A percentile compares a stretch with the other conserved stretches of the same genome.
phyloP scores from a whole-genome alignment of 2,888 invertebrate species.

The Campoplex capitator region DNA sequence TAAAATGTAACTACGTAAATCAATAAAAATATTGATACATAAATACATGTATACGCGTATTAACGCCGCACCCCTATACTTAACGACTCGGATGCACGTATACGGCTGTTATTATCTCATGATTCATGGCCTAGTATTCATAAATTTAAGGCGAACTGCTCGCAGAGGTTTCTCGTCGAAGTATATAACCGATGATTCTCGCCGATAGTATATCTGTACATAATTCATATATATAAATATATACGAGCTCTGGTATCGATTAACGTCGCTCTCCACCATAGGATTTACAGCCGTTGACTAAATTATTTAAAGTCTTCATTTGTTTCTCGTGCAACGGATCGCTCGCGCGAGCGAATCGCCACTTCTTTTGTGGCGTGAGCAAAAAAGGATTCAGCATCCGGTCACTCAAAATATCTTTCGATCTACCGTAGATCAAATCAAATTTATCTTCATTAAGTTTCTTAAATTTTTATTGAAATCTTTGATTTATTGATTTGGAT shows the following conservation, averaged over 20 bases:
- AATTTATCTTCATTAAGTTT: background rate
- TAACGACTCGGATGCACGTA: constrained; percentile 68
- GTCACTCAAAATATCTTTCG: background rate
- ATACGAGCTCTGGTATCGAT: constrained; percentile 78
- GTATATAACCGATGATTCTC: constrained; percentile 40
- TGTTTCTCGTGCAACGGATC: constrained; percentile 73
- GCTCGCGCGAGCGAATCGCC: constrained; percentile 43
- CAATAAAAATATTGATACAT: constrained; percentile 44
- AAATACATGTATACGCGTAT: constrained; percentile 28
- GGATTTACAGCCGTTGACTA: constrained; percentile 82
- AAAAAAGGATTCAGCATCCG: background rate
- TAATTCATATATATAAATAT: constrained; percentile 31
- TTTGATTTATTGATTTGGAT: background rate
- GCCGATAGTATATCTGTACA: constrained; percentile 14
- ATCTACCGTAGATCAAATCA: background rate
- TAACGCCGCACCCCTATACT: constrained; percentile 66
- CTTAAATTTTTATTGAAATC: background rate
- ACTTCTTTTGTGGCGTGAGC: constrained; percentile 25
- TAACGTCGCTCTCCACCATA: constrained; percentile 80
- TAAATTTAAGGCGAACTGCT: constrained; percentile 76
- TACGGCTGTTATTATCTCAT: constrained; percentile 80
- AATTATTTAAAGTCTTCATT: constrained; percentile 84
- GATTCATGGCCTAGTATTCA: constrained; percentile 82
- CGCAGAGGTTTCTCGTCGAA: constrained; percentile 46
- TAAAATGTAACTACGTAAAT: constrained; percentile 22